Base-by-base conservation (phyloP, 1,140 invertebrate species). In the Listronotus bonariensis region DNA sequence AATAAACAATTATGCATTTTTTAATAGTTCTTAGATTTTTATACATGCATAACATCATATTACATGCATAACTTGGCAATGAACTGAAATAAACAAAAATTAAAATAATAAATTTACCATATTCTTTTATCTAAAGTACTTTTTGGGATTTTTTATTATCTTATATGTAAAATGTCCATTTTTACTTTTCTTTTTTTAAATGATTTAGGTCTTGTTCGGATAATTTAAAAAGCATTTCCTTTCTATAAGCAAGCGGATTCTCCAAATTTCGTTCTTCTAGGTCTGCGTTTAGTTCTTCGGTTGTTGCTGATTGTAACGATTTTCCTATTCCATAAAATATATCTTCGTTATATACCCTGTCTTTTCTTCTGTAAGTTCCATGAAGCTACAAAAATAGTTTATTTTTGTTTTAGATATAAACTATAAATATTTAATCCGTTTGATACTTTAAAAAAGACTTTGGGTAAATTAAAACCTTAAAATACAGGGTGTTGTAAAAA, bases 301-400 rank as follows among this genome's bases (percentile, higher is more conserved):
- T 49, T 11, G 79, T 78, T 8, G 80, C 82, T 60, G 82, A 79
- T 8, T 67, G 63, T 11, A 85, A 36, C 3, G 77, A 70, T 75
- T 84, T 85, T 3, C 85, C 85, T 71, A 71, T 81, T 58, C 85
- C 85, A 60, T 82, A 85, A 77, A 82, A 90, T 6, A 85, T 87
- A 20, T 88, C 82, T 74, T 90, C 88, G 0, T 80, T 84, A 72
- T 90, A 90, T 17, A 87, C 81, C 11, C 84, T 76, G 71, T 89
- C 84, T 46, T 83, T 82, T 67, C 82, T 82, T 56, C 87, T 80
- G 70, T 84, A 84, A 0, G 89, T 90, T 11, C 87, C 88, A 64
- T 90, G 88, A 10, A 89, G 73, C 85, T 87, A 73, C n/a, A 80
- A 80, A 68, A 68, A 71, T 65, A 68, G n/a, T n/a, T n/a, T n/a